Evolutionary conservation across 2,888 invertebrate genomes (phyloP), one percentile per base, ranked within the genome.

Genomic region (Thera britannica): DNA sequence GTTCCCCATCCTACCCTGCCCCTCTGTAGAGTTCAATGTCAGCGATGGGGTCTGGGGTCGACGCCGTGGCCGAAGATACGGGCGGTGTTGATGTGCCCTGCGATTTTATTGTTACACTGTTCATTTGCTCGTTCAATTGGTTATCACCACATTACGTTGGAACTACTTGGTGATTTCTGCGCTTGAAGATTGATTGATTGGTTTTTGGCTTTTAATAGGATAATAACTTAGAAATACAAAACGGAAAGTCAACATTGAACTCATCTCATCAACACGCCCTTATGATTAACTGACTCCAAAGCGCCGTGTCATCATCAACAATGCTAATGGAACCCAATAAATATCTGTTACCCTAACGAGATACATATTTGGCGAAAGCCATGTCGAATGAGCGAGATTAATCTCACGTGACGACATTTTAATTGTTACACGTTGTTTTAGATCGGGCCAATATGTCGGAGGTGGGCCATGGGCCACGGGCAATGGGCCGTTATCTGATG

Each of bases 381-480:
- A 81, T 77, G 79, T 75, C 89, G 75, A 90, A 91, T 91, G 69
- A 77, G 65, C 68, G 72, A 83, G 81, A 81, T 81, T 74, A 80
- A 81, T 82, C 72, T 70, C 58, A 81, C 79, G 82, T 83, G 88
- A 81, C 83, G 90, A 89, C 85, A 75, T 83, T 87, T 87, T 87
- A 88, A 90, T 90, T 89, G 90, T 88, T 87, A 81, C 85, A 85
- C 87, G 87, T 92, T 92, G 92, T 92, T 92, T 92, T 90, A 90
- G 88, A 91, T 90, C 83, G 85, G 83, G 71, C 84, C 90, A 90
- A 89, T 88, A 88, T 90, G 91, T 83, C 75, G 86, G 83, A 88
- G 89, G 88, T 83, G 86, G 85, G 65, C 65, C 60, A 12, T 83
- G 86, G 85, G 65, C 65, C 60, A 12, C 75, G 83, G 82, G 65